These are phyloP conservation scores for Cyphomyrus discorhynchus DNA, from an alignment of 2,113 vertebrate species.

Conservation along the genomic window DNA sequence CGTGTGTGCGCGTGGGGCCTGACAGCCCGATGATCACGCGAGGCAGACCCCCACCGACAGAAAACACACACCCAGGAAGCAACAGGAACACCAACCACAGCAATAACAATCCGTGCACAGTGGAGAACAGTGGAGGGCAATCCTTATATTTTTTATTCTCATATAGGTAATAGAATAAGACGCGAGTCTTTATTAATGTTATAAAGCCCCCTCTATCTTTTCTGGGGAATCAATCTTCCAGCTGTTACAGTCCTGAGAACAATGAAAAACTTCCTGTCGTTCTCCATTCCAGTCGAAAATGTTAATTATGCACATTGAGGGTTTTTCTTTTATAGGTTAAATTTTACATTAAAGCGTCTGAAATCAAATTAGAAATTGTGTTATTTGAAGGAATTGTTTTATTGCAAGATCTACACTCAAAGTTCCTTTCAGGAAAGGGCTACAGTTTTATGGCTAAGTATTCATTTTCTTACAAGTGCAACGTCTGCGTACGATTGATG, in stretches of 20 bases:
- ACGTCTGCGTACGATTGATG: background rate
- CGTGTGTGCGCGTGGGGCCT: background rate
- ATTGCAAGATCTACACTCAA: background rate
- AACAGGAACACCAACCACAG: background rate
- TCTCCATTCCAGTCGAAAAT: background rate
- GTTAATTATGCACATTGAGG: background rate
- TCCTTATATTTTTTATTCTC: background rate
- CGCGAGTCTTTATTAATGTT: background rate
- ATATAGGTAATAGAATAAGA: background rate
- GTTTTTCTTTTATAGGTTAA: background rate
- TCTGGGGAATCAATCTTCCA: background rate
- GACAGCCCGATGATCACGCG: background rate
- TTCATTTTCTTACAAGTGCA: background rate
- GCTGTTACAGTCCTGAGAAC: background rate
- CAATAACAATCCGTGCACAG: background rate
- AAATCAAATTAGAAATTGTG: background rate
- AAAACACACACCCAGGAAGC: background rate
- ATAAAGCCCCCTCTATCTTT: background rate
- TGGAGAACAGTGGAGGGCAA: background rate
- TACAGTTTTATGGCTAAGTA: background rate
- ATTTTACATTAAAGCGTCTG: background rate
- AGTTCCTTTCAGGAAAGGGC: background rate
- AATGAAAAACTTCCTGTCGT: background rate
- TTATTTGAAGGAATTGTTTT: slow-evolving; percentile 2
- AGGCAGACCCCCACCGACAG: background rate